Conservation (phyloP, 2,888 invertebrate species). For the Ectropis crepuscularia region DNA sequence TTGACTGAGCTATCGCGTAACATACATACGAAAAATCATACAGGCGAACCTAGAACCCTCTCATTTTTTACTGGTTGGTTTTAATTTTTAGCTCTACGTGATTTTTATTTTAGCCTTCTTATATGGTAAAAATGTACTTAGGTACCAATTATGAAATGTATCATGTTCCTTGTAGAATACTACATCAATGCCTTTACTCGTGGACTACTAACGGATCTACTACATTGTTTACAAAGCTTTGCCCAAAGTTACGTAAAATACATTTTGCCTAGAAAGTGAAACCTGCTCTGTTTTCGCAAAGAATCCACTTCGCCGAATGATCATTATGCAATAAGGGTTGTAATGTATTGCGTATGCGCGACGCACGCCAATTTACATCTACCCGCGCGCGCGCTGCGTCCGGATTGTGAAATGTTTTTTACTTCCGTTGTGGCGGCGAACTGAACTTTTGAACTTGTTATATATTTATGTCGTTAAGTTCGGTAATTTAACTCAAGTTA, state of each 20-base stretch:
- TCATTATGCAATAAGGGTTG: slow-evolving; percentile 79
- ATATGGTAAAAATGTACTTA: too few relatives aligned
- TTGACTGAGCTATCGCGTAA: too few relatives aligned
- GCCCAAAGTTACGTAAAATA: slow-evolving; percentile 50
- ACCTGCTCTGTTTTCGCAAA: slow-evolving; percentile 67
- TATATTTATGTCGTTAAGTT: background rate
- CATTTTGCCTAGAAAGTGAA: slow-evolving; percentile 67
- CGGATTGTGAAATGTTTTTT: slow-evolving; percentile 80
- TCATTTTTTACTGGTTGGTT: too few relatives aligned
- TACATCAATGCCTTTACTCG: too few relatives aligned
- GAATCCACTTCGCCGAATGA: slow-evolving; percentile 54
- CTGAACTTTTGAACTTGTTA: slow-evolving; percentile 2
- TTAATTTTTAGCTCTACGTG: too few relatives aligned
- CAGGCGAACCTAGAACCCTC: too few relatives aligned
- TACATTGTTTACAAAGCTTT: slow-evolving; percentile 31
- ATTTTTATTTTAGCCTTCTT: too few relatives aligned
- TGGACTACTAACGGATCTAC: background rate
- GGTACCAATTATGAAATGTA: too few relatives aligned
- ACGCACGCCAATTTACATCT: slow-evolving; percentile 60
- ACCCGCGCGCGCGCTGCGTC: slow-evolving; percentile 62
- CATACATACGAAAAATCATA: too few relatives aligned
- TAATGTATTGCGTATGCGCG: slow-evolving; percentile 55
- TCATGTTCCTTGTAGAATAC: too few relatives aligned
- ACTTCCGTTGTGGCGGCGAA: slow-evolving; percentile 65
- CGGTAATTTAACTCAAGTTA: too few relatives aligned